Percentiles rank a stretch among this genome's conserved stretches.
These are phyloP conservation scores for Pachliopta kotzebuea DNA, from an alignment of 2,888 invertebrate species.

Conservation along the genomic window DNA sequence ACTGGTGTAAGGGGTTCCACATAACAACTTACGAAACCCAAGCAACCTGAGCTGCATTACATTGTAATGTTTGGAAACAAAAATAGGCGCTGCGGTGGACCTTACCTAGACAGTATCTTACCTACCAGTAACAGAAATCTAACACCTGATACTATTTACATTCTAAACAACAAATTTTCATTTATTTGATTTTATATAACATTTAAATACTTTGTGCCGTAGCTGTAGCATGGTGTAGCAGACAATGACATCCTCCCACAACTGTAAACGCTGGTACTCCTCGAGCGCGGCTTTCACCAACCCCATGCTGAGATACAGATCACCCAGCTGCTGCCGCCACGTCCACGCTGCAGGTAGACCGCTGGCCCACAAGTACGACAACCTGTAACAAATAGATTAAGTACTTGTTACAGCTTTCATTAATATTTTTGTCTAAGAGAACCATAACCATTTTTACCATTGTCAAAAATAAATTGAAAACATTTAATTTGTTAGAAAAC, in stretches of 20 bases:
- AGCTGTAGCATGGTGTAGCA: slow-evolving; percentile 93
- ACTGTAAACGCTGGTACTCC: slow-evolving; percentile 85
- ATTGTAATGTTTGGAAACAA: too few relatives aligned
- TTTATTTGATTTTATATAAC: not conserved
- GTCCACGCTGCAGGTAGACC: slow-evolving; percentile 88
- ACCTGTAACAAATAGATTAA: slow-evolving; percentile 43
- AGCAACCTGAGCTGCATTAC: too few relatives aligned
- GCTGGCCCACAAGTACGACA: slow-evolving; percentile 85
- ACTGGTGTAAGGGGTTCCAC: too few relatives aligned
- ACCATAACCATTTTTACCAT: too few relatives aligned
- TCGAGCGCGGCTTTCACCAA: slow-evolving; percentile 92
- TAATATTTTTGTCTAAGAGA: too few relatives aligned
- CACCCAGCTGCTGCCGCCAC: slow-evolving; percentile 88
- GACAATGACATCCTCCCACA: slow-evolving; percentile 96
- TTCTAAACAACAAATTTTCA: not conserved
- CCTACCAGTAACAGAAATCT: too few relatives aligned
- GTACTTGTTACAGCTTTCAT: too few relatives aligned
- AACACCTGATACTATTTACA: not conserved
- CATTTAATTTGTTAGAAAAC: too few relatives aligned
- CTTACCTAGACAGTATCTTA: too few relatives aligned
- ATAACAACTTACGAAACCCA: too few relatives aligned
- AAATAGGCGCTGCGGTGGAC: too few relatives aligned
- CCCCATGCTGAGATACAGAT: slow-evolving; percentile 89
- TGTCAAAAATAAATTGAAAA: too few relatives aligned
- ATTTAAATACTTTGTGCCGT: slow-evolving; percentile 86